Conservation (phyloP, 2,113 vertebrate species). For the Andinoacara biseriatus region DNA sequence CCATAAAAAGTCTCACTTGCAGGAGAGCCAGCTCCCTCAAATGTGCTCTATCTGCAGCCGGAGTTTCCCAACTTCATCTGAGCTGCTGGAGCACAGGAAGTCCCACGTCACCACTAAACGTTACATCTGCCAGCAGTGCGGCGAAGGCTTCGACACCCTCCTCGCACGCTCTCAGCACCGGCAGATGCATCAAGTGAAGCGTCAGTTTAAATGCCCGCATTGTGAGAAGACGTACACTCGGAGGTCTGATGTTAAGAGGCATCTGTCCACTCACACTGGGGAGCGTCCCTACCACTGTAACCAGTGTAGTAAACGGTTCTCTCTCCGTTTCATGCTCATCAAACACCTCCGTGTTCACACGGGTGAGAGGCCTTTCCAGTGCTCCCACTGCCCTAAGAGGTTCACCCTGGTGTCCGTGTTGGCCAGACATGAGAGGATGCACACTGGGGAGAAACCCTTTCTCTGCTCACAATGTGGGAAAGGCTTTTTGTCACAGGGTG, state of each 20-base stretch:
- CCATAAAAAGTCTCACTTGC: slow-evolving; percentile 68
- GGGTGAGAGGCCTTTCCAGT: slow-evolving; percentile 73
- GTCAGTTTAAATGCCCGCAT: slow-evolving; percentile 74
- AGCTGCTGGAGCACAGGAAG: slow-evolving; percentile 72
- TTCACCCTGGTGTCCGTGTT: slow-evolving; percentile 77
- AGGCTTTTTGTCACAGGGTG: slow-evolving; percentile 82
- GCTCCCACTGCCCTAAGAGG: slow-evolving; percentile 75
- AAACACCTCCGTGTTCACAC: slow-evolving; percentile 77
- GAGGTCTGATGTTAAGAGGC: slow-evolving; percentile 77
- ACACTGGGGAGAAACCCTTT: slow-evolving; percentile 80
- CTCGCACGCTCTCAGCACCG: slow-evolving; percentile 73
- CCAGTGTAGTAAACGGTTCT: slow-evolving; percentile 75
- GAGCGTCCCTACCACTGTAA: slow-evolving; percentile 76
- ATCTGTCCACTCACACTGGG: slow-evolving; percentile 73
- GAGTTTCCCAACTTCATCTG: slow-evolving; percentile 50
- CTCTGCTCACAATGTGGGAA: slow-evolving; percentile 84
- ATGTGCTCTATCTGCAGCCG: slow-evolving; percentile 79
- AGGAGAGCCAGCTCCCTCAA: slow-evolving; percentile 72
- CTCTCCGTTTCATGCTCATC: slow-evolving; percentile 78
- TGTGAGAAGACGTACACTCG: slow-evolving; percentile 81
- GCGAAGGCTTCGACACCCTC: slow-evolving; percentile 75
- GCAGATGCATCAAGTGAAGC: slow-evolving; percentile 67
- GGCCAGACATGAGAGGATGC: slow-evolving; percentile 78
- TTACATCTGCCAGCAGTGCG: slow-evolving; percentile 75
- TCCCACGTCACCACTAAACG: slow-evolving; percentile 61